Evolutionary conservation across 2,888 invertebrate genomes (phyloP).

Genomic region (Parthenolecanium corni): DNA sequence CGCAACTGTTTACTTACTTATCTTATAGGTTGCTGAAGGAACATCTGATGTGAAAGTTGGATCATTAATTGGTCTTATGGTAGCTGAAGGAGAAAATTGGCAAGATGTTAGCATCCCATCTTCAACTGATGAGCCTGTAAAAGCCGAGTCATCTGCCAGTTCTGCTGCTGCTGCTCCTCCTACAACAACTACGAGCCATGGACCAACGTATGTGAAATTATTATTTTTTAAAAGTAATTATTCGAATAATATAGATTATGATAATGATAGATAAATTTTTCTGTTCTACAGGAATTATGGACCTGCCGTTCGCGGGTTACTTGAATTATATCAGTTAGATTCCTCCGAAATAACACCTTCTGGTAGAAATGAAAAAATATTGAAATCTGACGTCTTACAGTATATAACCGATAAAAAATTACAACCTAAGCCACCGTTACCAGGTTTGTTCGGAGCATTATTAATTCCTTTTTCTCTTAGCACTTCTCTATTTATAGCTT

Average conservation of each 20-base stretch:
- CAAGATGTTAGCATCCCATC: constrained; percentile 41
- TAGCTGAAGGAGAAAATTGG: constrained; percentile 52
- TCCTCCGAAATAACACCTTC: constrained; percentile 42
- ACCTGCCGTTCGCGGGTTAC: constrained; percentile 49
- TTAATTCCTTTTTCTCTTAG: background rate
- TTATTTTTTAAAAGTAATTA: too few relatives aligned
- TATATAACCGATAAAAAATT: constrained; percentile 41
- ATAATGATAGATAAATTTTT: constrained; percentile 21
- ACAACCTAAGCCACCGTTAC: constrained; percentile 38
- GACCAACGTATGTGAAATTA: too few relatives aligned
- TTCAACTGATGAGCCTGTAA: background rate
- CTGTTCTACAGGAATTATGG: constrained; percentile 40
- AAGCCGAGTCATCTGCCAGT: too few relatives aligned
- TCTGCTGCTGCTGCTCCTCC: too few relatives aligned
- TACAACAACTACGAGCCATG: too few relatives aligned
- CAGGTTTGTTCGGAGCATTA: constrained; percentile 34
- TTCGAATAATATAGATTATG: background rate
- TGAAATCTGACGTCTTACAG: constrained; percentile 48
- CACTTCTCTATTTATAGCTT: constrained; percentile 3
- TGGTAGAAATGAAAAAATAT: constrained; percentile 48
- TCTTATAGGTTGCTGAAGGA: constrained; percentile 41
- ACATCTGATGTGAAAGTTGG: constrained; percentile 44
- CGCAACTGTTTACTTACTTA: too few relatives aligned
- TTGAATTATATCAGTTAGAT: constrained; percentile 47
- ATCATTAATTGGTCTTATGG: constrained; percentile 47